phyloP scores from a whole-genome alignment of 2,113 vertebrate species.

The Cochlearius cochlearius region DNA sequence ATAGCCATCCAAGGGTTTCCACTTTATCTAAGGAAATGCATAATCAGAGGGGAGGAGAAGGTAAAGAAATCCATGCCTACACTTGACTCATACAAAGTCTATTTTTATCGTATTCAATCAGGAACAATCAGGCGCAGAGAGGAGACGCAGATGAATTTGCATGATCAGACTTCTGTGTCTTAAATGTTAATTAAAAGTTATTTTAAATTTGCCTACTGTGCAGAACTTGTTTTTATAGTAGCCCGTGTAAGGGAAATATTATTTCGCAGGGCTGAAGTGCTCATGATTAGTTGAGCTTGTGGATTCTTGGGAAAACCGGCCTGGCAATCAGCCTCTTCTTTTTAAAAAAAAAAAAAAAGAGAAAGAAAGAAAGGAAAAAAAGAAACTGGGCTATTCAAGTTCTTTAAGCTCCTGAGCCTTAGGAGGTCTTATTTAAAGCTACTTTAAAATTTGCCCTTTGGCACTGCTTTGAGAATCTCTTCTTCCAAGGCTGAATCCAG shows the following conservation, averaged over 20 bases:
- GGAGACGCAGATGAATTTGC: constrained; percentile 56
- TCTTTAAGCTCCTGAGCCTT: constrained; percentile 60
- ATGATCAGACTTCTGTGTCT: constrained; percentile 66
- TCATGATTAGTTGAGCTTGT: constrained; percentile 42
- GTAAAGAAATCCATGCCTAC: constrained; percentile 40
- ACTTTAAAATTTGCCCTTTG: constrained; percentile 70
- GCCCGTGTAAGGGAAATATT: constrained; percentile 52
- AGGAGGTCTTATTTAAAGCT: constrained; percentile 68
- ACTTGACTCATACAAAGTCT: constrained; percentile 42
- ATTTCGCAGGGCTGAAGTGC: constrained; percentile 43
- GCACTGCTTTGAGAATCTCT: constrained; percentile 47
- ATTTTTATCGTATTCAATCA: constrained; percentile 72
- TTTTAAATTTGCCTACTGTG: constrained; percentile 58
- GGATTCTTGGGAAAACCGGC: constrained; percentile 32
- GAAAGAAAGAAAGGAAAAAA: not conserved
- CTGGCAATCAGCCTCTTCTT: constrained; percentile 40
- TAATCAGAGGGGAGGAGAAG: constrained; percentile 63
- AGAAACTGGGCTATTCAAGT: constrained; percentile 34
- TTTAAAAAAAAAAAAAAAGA: not conserved
- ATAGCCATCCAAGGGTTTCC: constrained; percentile 33
- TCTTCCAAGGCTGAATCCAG: not conserved
- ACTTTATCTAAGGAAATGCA: constrained; percentile 50
- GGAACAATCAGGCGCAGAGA: constrained; percentile 69
- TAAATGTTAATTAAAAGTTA: constrained; percentile 70
- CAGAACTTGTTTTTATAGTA: constrained; percentile 65